Evolutionary conservation across 2,113 vertebrate genomes (phyloP).

Genomic region (human): DNA sequence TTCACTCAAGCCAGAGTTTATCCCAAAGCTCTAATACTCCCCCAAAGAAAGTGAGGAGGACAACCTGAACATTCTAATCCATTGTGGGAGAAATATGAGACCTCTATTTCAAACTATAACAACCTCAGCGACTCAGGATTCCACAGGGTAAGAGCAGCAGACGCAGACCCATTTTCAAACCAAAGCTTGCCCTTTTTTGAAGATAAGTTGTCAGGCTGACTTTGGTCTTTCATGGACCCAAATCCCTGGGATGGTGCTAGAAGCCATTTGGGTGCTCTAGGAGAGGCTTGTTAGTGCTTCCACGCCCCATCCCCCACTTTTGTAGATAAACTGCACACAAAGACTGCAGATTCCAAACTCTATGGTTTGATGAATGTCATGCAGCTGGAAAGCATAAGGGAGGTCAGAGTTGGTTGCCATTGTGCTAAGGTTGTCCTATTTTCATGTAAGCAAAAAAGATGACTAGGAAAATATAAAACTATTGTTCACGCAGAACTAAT

Average conservation of each 20-base stretch:
- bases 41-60: not conserved
- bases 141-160: not conserved
- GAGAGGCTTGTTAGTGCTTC: constrained; percentile 37
- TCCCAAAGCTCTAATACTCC: not conserved
- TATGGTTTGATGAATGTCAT: constrained; percentile 58
- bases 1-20: not conserved
- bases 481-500: constrained; percentile 11
- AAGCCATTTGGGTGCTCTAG: not conserved
- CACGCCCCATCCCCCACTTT: not conserved
- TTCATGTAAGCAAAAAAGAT: constrained; percentile 45
- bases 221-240: constrained; percentile 59
- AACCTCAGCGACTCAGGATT: constrained; percentile 30
- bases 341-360: not conserved
- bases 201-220: not conserved
- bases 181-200: not conserved
- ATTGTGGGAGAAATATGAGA: not conserved
- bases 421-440: constrained; percentile 34
- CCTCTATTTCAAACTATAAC: constrained; percentile 18
- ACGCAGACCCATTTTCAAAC: not conserved
- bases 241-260: constrained; percentile 24
- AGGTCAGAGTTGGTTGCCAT: constrained; percentile 50
- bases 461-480: constrained; percentile 54
- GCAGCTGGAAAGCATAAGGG: constrained; percentile 60
- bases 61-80: not conserved
- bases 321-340: constrained; percentile 57